Evolutionary conservation across 2,888 invertebrate species (phyloP), one percentile per base, ranked within the genome.

Genomic region (Alloscopus bannaensis): DNA sequence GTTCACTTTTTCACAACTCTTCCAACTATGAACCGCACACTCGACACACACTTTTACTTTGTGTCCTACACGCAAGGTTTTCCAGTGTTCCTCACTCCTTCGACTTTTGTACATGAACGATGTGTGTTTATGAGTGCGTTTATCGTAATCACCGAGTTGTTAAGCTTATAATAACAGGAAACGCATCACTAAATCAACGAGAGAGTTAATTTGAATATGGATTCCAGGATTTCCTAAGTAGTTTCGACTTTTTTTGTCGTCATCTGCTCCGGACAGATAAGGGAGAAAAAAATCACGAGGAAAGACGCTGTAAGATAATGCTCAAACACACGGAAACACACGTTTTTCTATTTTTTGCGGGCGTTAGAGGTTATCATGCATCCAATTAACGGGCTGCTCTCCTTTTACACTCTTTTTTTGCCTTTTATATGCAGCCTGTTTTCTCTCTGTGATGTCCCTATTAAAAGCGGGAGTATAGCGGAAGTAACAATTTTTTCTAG

Each of bases 341-440:
- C n/a, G n/a, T n/a, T n/a, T n/a, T n/a, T n/a, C n/a, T n/a, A n/a
- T n/a, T n/a, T n/a, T 22, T 8, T 18, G 57, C 40, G n/a, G 36
- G 47, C 59, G 75, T 13, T 75, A 59, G 59, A 75, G 75, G 75
- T 75, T 75, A 75, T 75, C 47, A 24, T 45, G 18, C 59, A 42
- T 20, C 66, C 75, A 75, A 75, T 75, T 75, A 75, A 75, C 75
- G 66, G 20, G 29, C 45, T 28, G 29, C 57, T 28, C 18, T 11
- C 50, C 18, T 22, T 50, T 22, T 18, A 52, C 60, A 62, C 62
- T 71, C 26, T 52, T n/a, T 71, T 28, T 36, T 24, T 62, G 40
- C 42, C 47, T n/a, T n/a, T n/a, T n/a, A n/a, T n/a, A n/a, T n/a
- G n/a, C n/a, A n/a, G n/a, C n/a, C 28, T 28, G 36, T 66, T 47